Evolutionary conservation across 2,888 invertebrate species (phyloP).

Genomic region (Leptinotarsa juncta): DNA sequence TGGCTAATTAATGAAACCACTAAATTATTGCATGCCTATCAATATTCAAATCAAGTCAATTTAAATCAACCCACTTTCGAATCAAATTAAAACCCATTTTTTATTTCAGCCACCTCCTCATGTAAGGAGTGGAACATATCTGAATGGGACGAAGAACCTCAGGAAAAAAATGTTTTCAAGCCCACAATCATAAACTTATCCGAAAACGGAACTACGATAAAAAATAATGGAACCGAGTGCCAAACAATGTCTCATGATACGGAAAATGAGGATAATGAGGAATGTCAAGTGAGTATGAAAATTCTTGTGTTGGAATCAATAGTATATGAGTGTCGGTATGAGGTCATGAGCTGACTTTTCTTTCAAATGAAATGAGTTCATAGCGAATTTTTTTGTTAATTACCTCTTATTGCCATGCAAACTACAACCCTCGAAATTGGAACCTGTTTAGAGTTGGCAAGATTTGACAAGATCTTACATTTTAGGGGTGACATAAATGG

Average conservation of each 20-base stretch:
- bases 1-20: no score
- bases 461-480: no score
- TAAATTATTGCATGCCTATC: no score
- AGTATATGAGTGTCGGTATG: background rate
- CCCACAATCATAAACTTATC: slow-evolving; percentile 80
- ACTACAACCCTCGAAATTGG: no score
- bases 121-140: slow-evolving; percentile 61
- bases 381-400: no score
- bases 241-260: slow-evolving; percentile 40
- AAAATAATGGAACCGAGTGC: slow-evolving; percentile 67
- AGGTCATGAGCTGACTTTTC: no score
- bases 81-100: background rate
- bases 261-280: slow-evolving; percentile 52
- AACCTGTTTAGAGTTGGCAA: no score
- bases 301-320: background rate
- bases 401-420: no score
- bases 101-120: slow-evolving; percentile 24
- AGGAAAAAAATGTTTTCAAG: slow-evolving; percentile 71
- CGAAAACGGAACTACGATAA: slow-evolving; percentile 78
- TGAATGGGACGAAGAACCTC: slow-evolving; percentile 73
- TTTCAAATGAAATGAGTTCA: no score
- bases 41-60: no score
- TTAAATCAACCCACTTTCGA: no score
- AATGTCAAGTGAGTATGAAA: slow-evolving; percentile 41
- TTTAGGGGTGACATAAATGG: no score